Conservation (phyloP, 1,140 invertebrate genomes). For the Stegodyphus mimosarum region DNA sequence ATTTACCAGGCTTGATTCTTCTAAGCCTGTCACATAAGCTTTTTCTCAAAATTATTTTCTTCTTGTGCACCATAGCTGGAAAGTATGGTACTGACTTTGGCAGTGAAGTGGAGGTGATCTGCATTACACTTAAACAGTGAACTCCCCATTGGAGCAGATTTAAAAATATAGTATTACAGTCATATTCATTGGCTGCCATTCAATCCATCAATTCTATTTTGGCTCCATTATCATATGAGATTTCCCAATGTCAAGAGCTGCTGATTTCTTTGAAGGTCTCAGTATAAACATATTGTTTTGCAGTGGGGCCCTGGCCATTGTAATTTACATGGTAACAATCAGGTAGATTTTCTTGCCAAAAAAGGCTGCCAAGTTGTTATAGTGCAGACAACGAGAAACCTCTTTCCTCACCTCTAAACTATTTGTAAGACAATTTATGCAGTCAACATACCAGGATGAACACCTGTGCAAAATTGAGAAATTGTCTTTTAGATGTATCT, state of each 20-base stretch:
- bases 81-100: background rate
- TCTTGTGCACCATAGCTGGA: background rate
- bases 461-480: background rate
- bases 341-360: background rate
- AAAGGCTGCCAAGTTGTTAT: background rate
- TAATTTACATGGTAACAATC: background rate
- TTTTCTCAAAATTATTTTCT: slow-evolving; percentile 12
- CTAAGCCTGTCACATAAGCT: no score
- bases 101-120: background rate
- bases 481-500: background rate
- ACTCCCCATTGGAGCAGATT: background rate
- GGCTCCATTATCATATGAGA: background rate
- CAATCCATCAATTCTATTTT: background rate
- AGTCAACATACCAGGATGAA: background rate
- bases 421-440: background rate
- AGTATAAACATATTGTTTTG: background rate
- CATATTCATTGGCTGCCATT: background rate
- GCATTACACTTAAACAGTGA: background rate
- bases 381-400: background rate
- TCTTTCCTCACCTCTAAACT: background rate
- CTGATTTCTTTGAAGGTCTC: background rate
- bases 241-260: background rate
- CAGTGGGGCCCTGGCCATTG: background rate
- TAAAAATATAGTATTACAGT: slow-evolving; percentile 1
- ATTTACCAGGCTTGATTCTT: no score